phyloP scores from a whole-genome alignment of 2,888 invertebrate species.

The Aporophyla lueneburgensis region DNA sequence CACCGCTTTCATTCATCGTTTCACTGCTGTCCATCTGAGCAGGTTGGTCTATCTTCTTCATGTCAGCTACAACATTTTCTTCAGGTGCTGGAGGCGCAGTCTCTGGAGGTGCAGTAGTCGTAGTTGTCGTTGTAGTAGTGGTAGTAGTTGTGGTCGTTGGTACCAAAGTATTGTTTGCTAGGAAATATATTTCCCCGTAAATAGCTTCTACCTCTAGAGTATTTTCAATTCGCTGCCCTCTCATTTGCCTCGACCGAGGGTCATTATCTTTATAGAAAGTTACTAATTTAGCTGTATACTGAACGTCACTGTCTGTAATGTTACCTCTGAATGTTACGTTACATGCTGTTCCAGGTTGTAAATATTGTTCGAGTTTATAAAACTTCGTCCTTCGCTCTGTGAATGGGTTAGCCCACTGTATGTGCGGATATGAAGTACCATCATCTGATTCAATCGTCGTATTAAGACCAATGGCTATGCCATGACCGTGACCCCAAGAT shows the following conservation, averaged over 20 bases:
- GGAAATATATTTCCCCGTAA: conserved; percentile 94
- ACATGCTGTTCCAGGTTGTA: conserved; percentile 95
- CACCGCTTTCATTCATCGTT: conserved; percentile 81
- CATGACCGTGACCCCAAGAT: conserved; percentile 95
- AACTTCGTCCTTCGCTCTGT: conserved; percentile 90
- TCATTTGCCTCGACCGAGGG: conserved; percentile 90
- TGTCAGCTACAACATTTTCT: conserved; percentile 84
- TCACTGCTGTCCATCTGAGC: conserved; percentile 79
- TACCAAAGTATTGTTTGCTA: conserved; percentile 94
- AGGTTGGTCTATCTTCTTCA: conserved; percentile 76
- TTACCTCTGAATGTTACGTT: conserved; percentile 95
- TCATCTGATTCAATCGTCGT: conserved; percentile 92
- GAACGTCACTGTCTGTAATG: conserved; percentile 93
- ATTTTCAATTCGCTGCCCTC: conserved; percentile 92
- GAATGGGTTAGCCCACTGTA: conserved; percentile 93
- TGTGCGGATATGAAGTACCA: conserved; percentile 90
- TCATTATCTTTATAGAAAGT: conserved; percentile 93
- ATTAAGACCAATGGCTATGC: conserved; percentile 93
- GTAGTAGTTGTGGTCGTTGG: conserved; percentile 94
- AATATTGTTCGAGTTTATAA: conserved; percentile 91
- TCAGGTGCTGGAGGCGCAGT: conserved; percentile 88
- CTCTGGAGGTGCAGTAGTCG: conserved; percentile 88
- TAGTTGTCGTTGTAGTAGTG: conserved; percentile 92
- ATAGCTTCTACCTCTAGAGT: conserved; percentile 93
- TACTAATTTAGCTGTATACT: conserved; percentile 93